A percentile compares a stretch with the other conserved stretches of the same genome.
Evolutionary conservation across 2,113 vertebrate species (phyloP).

Genomic region (Leptodactylus fuscus): DNA sequence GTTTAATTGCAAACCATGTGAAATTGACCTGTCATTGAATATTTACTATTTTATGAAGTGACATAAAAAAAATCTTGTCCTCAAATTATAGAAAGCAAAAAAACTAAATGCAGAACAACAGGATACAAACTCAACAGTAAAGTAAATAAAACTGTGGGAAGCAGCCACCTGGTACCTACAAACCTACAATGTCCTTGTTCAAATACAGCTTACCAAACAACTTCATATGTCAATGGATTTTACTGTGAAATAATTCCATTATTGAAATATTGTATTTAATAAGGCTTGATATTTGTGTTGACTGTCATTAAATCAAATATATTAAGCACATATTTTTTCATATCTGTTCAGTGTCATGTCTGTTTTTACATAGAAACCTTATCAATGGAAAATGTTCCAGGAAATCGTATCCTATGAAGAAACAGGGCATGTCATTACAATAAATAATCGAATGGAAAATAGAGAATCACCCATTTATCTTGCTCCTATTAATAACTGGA

Average conservation of each 20-base stretch:
- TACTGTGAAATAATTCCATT: not conserved
- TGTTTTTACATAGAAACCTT: not conserved
- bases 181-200: not conserved
- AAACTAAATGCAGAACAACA: not conserved
- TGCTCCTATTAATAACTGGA: slow-evolving; percentile 11
- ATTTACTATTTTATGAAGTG: no score
- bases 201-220: slow-evolving; percentile 19
- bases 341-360: not conserved
- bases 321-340: not conserved
- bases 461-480: not conserved
- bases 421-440: slow-evolving; percentile 21
- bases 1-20: no score
- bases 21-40: no score
- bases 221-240: not conserved
- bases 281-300: slow-evolving; percentile 3
- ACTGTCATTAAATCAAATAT: slow-evolving; percentile 11
- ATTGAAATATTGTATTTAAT: slow-evolving; percentile 13
- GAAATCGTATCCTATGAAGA: slow-evolving; percentile 13
- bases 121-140: not conserved
- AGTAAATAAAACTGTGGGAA: not conserved
- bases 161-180: not conserved
- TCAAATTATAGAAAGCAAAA: not conserved
- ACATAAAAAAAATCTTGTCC: not conserved
- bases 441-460: slow-evolving; percentile 1
- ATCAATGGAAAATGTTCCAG: slow-evolving; percentile 33